Evolutionary conservation across 2,888 invertebrate species (phyloP), one percentile per base, ranked within the genome.

Genomic region (Meandrusa payeni): DNA sequence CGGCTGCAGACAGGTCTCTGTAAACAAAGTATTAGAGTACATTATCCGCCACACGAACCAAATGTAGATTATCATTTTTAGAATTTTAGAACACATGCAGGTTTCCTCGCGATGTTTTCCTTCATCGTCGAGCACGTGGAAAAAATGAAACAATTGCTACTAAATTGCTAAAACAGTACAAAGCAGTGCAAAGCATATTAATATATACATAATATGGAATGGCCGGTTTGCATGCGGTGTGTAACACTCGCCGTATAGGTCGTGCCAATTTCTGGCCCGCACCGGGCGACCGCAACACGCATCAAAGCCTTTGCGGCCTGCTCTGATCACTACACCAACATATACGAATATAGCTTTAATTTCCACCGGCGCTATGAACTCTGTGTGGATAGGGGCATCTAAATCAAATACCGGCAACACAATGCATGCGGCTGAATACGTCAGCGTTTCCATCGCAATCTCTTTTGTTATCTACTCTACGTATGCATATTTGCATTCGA

Each of bases 201-300:
- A 36, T 36, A 34, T 47, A 26, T 47, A 37, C 17, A 37, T 29
- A 47, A 39, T 50, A 41, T 46, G 52, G 45, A 28, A 9, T 37
- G 38, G 46, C 41, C 46, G 42, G 24, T 31, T 31, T 36, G 27
- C 32, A 54, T 43, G 47, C 60, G 70, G 70, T 69, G 58, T 51
- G 52, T 45, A 69, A 54, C 67, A 64, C 62, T 68, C 57, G 65
- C 69, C 59, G 69, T 74, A 71, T 70, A 76, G 77, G 78, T 79
- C 71, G 69, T 65, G 66, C 75, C 77, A 80, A 80, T 82, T 77
- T 75, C 80, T 75, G 76, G 73, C 79, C 81, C 77, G 72, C 69
- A 75, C 70, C 54, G 68, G 54, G 54, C 58, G 67, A 82, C 86
- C 85, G 70, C 85, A 83, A 69, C 69, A 75, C 79, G 76, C 80